phyloP scores from a whole-genome alignment of 2,113 vertebrate species.

The Chaetodon trifascialis region DNA sequence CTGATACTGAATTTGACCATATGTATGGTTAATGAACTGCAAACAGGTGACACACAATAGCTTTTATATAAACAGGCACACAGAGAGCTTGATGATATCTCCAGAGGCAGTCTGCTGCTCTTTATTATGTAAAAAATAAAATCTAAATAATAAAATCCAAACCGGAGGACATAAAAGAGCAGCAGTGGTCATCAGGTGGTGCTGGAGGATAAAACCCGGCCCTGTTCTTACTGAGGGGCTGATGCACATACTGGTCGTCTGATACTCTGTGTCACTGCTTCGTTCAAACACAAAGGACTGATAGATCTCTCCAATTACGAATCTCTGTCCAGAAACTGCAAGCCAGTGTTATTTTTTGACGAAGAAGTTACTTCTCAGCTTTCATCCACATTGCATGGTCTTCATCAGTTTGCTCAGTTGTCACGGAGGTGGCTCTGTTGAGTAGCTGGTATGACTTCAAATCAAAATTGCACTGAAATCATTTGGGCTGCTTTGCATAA shows the following conservation, averaged over 20 bases:
- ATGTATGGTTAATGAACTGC: slow-evolving; percentile 5
- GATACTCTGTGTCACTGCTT: not conserved
- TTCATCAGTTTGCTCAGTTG: not conserved
- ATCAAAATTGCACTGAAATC: not conserved
- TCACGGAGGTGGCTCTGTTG: not conserved
- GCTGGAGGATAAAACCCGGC: not conserved
- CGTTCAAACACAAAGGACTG: not conserved
- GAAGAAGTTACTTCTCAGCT: not conserved
- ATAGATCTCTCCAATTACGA: not conserved
- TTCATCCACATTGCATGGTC: not conserved
- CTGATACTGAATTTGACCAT: not conserved
- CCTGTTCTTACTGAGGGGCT: not conserved
- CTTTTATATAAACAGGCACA: not conserved
- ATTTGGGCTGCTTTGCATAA: not conserved
- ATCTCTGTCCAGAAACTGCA: not conserved
- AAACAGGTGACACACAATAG: slow-evolving; percentile 4
- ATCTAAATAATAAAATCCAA: not conserved
- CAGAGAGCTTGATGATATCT: not conserved
- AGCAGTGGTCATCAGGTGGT: not conserved
- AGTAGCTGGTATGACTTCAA: not conserved
- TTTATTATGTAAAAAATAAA: slow-evolving; percentile 9
- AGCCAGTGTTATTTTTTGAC: not conserved
- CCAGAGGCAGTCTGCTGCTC: not conserved
- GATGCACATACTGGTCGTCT: not conserved
- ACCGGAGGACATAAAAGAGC: not conserved